Evolutionary conservation across 2,113 vertebrate species (phyloP).

Genomic region (Lophura nycthemera): DNA sequence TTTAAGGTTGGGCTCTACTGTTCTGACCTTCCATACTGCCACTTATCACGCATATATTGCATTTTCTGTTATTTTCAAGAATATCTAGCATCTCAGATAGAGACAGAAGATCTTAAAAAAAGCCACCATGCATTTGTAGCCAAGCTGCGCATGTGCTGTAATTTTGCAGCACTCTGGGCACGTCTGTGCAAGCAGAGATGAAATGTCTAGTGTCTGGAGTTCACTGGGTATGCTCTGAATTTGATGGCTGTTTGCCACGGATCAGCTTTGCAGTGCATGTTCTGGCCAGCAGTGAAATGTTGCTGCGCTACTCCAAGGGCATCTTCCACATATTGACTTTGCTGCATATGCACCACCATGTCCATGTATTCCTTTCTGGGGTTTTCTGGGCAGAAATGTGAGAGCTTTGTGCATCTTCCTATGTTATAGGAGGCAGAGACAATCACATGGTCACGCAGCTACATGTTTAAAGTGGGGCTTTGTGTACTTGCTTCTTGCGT

Average conservation of each 20-base stretch:
- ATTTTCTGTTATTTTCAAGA: background rate
- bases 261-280: background rate
- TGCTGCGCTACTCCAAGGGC: background rate
- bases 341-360: accelerated
- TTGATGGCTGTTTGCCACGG: background rate
- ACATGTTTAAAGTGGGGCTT: background rate
- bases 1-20: background rate
- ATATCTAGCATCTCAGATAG: background rate
- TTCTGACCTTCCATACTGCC: background rate
- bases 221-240: background rate
- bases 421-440: background rate
- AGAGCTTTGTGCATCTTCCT: background rate
- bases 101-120: background rate
- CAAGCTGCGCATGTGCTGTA: background rate
- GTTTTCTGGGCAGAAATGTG: background rate
- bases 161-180: background rate
- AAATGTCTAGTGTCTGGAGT: background rate
- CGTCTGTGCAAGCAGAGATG: background rate
- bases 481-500: background rate
- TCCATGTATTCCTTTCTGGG: background rate
- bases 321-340: accelerated
- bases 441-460: background rate
- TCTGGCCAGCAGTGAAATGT: background rate
- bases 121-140: background rate
- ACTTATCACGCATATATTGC: background rate